Conservation (phyloP, 2,888 invertebrate genomes). For the Clitarchus hookeri region DNA sequence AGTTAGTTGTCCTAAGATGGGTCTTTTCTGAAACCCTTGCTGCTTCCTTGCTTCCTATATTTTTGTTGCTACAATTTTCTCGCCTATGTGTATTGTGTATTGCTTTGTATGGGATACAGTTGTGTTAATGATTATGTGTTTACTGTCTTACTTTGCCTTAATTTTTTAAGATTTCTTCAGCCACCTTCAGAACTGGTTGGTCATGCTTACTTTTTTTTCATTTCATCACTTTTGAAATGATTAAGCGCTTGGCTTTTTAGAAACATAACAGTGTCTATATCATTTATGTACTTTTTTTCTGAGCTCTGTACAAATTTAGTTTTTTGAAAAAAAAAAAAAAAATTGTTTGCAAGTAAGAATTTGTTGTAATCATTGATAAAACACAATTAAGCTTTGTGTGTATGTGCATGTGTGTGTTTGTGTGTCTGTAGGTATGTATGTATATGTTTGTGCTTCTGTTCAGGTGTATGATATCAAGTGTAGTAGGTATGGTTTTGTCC, state of each 20-base stretch:
- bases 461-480: not conserved
- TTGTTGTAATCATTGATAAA: not conserved
- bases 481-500: not conserved
- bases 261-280: not conserved
- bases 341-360: not conserved
- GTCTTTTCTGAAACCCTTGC: conserved; percentile 72
- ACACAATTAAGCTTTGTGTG: not conserved
- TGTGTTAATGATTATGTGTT: conserved; percentile 26
- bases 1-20: conserved; percentile 67
- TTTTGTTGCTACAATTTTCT: conserved; percentile 30
- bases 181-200: not conserved
- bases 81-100: not conserved
- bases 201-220: not conserved
- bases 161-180: conserved; percentile 20
- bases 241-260: not conserved
- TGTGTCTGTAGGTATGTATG: not conserved
- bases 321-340: not conserved
- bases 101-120: not conserved
- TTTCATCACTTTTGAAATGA: not conserved
- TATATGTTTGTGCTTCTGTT: not conserved
- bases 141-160: conserved; percentile 12
- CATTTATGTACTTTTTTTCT: not conserved
- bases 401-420: not conserved
- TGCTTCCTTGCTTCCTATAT: conserved; percentile 47
- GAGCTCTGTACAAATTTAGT: not conserved